phyloP scores from a whole-genome alignment of 2,888 invertebrate species.

The Orthosia gothica region DNA sequence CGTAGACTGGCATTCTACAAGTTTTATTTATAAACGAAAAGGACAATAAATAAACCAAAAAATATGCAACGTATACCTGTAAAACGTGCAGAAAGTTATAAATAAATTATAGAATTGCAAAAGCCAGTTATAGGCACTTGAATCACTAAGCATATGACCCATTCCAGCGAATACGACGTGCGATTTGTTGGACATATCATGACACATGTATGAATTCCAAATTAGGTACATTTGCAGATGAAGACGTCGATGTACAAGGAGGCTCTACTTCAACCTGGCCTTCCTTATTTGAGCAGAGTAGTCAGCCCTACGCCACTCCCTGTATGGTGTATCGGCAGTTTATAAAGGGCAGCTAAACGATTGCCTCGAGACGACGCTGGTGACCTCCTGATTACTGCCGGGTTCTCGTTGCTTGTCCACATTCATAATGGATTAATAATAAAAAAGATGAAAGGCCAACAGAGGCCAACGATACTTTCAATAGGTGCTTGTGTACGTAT shows the following conservation, averaged over 20 bases:
- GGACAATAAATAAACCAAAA: slow-evolving; percentile 22
- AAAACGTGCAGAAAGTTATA: slow-evolving; percentile 22
- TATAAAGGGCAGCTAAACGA: slow-evolving; percentile 82
- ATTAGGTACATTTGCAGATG: slow-evolving; percentile 21
- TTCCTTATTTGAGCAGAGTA: slow-evolving; percentile 37
- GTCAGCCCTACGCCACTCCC: slow-evolving; percentile 70
- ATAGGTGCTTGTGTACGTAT: slow-evolving; percentile 74
- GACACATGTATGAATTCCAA: slow-evolving; percentile 19
- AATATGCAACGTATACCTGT: neutral
- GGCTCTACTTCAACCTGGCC: slow-evolving; percentile 22
- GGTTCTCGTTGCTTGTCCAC: slow-evolving; percentile 74
- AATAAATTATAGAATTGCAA: slow-evolving; percentile 24
- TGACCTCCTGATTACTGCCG: slow-evolving; percentile 84
- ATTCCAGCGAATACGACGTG: neutral
- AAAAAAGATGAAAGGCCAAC: slow-evolving; percentile 83
- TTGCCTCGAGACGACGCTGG: slow-evolving; percentile 80
- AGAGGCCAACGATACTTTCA: slow-evolving; percentile 74
- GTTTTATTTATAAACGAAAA: slow-evolving; percentile 35
- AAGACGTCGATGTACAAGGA: slow-evolving; percentile 6
- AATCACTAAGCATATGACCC: slow-evolving; percentile 20
- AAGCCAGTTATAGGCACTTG: slow-evolving; percentile 10
- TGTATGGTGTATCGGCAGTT: slow-evolving; percentile 77
- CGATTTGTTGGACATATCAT: slow-evolving; percentile 11
- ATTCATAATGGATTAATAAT: slow-evolving; percentile 79
- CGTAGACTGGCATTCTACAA: neutral